Conservation (phyloP, 2,113 vertebrate genomes). For the Indri indri region DNA sequence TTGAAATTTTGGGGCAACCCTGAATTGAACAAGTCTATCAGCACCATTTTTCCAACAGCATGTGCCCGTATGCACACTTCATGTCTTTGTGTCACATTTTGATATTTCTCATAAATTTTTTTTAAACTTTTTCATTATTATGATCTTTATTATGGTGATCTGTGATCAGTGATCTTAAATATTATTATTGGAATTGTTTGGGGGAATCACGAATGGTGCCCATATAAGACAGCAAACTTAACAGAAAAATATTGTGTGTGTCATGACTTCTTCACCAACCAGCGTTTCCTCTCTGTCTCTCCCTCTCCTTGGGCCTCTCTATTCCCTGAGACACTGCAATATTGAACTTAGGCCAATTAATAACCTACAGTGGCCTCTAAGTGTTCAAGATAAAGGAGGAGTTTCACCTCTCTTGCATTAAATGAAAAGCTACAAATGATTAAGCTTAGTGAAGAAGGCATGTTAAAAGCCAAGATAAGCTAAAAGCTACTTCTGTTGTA, state of each 20-base stretch:
- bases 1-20: neutral
- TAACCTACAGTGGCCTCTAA: neutral
- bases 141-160: neutral
- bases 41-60: neutral
- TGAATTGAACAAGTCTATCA: neutral
- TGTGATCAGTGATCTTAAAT: neutral
- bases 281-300: neutral
- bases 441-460: neutral
- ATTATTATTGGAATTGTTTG: neutral
- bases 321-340: neutral
- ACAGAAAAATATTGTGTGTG: neutral
- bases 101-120: neutral
- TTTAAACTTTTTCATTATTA: neutral
- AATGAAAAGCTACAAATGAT: neutral
- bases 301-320: neutral
- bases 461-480: neutral
- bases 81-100: neutral
- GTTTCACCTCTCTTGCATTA: neutral
- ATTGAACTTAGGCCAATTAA: neutral
- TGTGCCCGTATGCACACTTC: neutral
- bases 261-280: neutral
- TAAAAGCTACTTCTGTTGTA: neutral
- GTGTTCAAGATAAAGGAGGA: neutral
- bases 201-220: neutral
- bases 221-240: neutral